Evolutionary conservation across 2,797 vertebrate species (phyloP).

Genomic region (Catharus ustulatus): DNA sequence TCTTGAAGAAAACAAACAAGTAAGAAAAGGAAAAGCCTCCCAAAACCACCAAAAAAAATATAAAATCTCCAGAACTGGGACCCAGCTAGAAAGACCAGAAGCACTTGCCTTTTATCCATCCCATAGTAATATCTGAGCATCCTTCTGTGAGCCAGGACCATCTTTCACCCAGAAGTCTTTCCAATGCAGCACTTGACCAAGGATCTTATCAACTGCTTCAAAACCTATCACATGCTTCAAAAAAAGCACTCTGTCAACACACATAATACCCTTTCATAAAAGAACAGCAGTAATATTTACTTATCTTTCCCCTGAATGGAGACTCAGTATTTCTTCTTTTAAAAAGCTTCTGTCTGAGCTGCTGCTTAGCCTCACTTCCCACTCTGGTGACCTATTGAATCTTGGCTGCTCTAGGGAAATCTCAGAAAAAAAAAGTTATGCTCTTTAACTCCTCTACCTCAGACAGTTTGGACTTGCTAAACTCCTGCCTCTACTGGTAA

Average conservation of each 20-base stretch:
- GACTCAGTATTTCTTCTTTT: neutral
- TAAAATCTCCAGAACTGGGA: neutral
- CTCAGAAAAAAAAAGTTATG: neutral
- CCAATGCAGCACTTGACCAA: accelerated
- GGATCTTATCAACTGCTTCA: neutral
- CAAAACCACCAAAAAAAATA: neutral
- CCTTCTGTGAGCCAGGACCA: neutral
- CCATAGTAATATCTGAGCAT: accelerated
- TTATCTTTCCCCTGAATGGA: neutral
- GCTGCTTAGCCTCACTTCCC: neutral
- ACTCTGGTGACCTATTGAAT: neutral
- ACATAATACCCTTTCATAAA: neutral
- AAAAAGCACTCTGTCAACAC: neutral
- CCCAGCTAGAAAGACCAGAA: neutral
- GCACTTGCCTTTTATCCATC: neutral
- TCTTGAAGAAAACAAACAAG: neutral
- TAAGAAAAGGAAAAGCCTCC: accelerated
- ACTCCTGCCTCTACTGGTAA: neutral
- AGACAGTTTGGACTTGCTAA: neutral
- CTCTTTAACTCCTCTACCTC: neutral
- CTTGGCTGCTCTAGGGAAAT: neutral
- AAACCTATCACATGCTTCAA: neutral
- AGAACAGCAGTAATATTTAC: neutral
- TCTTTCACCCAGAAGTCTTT: neutral
- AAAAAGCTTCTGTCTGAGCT: neutral